phyloP scores from a whole-genome alignment of 2,113 vertebrate species.

The Vulpes vulpes region DNA sequence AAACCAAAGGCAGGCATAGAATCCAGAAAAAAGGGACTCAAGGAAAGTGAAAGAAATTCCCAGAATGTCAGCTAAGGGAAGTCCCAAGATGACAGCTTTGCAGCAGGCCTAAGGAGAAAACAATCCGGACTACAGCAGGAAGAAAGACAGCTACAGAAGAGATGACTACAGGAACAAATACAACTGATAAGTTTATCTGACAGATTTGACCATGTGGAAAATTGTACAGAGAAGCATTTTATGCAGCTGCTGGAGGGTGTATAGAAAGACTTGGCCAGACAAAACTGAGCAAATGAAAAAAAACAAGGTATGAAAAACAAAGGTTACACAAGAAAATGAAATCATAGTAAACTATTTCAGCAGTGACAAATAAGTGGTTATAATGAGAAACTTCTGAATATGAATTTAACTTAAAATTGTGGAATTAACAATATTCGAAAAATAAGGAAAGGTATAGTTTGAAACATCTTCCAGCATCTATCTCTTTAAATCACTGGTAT shows the following conservation, averaged over 20 bases:
- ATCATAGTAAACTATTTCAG: neutral
- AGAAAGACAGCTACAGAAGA: slow-evolving; percentile 17
- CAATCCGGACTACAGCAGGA: neutral
- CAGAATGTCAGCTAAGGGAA: slow-evolving; percentile 33
- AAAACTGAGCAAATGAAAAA: slow-evolving; percentile 20
- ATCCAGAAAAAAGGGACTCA: slow-evolving; percentile 17
- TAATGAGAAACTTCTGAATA: neutral
- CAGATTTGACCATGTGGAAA: slow-evolving; percentile 67
- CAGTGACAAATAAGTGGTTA: slow-evolving; percentile 1
- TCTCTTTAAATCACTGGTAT: slow-evolving; percentile 39
- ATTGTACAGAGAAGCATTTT: slow-evolving; percentile 56
- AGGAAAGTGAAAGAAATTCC: slow-evolving; percentile 34
- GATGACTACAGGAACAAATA: slow-evolving; percentile 28
- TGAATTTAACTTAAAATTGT: slow-evolving; percentile 48
- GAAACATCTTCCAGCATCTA: slow-evolving; percentile 21
- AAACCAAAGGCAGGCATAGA: neutral
- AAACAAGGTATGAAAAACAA: neutral
- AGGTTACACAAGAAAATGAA: slow-evolving; percentile 12
- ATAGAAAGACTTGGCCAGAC: slow-evolving; percentile 6
- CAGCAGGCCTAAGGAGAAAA: slow-evolving; percentile 45
- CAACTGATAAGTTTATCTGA: slow-evolving; percentile 61
- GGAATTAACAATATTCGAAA: slow-evolving; percentile 12
- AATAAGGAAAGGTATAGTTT: neutral
- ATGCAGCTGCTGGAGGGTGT: neutral
- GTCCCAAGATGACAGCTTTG: slow-evolving; percentile 30